phyloP scores from a whole-genome alignment of 2,888 invertebrate genomes.

The Sicus ferrugineus region DNA sequence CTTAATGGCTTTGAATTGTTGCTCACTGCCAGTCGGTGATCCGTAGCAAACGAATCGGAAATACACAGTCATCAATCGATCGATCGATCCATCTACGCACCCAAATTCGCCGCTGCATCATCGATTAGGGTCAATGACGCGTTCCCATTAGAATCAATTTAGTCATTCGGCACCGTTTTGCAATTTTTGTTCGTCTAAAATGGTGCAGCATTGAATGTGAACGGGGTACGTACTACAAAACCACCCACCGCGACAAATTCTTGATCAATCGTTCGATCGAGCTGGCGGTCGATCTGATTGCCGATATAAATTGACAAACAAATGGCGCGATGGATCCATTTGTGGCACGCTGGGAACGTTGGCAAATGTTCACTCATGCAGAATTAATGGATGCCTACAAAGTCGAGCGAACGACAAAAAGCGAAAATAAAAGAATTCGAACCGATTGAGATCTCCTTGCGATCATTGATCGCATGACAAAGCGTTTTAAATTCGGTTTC shows the following conservation, averaged over 20 bases:
- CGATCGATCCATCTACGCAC: slow-evolving; percentile 4
- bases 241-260: slow-evolving; percentile 20
- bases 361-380: slow-evolving; percentile 17
- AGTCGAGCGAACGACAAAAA: not conserved
- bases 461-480: slow-evolving; percentile 10
- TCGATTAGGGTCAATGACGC: slow-evolving; percentile 38
- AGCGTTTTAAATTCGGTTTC: slow-evolving; percentile 10
- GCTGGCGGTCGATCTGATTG: not conserved
- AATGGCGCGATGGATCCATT: not conserved
- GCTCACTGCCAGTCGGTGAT: not conserved
- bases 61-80: not conserved
- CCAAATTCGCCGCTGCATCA: not conserved
- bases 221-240: slow-evolving; percentile 1
- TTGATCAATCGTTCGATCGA: not conserved
- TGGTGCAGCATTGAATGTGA: slow-evolving; percentile 23
- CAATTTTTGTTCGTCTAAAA: slow-evolving; percentile 53
- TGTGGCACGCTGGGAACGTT: not conserved
- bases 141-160: slow-evolving; percentile 7
- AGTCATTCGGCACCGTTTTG: not conserved
- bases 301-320: slow-evolving; percentile 6
- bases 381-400: slow-evolving; percentile 19
- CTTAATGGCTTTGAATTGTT: not conserved
- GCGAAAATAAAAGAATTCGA: not conserved
- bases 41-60: not conserved
- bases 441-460: not conserved